Evolutionary conservation across 2,888 invertebrate genomes (phyloP), one percentile per base, ranked within the genome.

Genomic region (Patella depressa): DNA sequence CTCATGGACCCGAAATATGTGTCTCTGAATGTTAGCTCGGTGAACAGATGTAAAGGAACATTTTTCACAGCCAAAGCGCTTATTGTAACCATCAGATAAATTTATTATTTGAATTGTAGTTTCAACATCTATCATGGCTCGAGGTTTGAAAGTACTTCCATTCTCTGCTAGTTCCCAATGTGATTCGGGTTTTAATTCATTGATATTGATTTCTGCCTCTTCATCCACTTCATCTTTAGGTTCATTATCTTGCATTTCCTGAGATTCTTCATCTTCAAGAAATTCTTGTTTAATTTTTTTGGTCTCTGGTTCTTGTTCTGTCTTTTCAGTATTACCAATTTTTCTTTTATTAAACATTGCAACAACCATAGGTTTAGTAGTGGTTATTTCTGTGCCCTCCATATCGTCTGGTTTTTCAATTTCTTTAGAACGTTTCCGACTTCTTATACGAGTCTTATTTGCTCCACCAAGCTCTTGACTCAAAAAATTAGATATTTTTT

Each of bases 31-130:
- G 59, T 83, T 83, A 55, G 83, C 82, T 12, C 83, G 79, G 69
- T 83, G 83, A 4, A 83, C 73, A 9, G 83, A 83, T 14, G 82
- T 82, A 53, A 83, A 83, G 57, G 80, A 78, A 71, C 83, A 83
- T 65, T 77, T 79, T 54, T 83, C 83, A 73, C 83, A 83, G 55
- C 79, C 78, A 74, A 80, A 82, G 29, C 81, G 79, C 71, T 80
- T 81, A 53, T 80, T 74, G 24, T 73, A 75, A 0, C 79, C 79
- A 57, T 83, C 81, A 55, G 78, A 76, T 29, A 80, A 65, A 53
- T 80, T 80, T 24, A 83, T 76, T 24, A 83, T 81, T 53, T 80
- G 77, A 65, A 83, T 83, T 74, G 77, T 79, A 17, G 83, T 82
- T 59, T 78, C 80, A 14, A 83, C 83, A 74, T 83, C 83, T 2